Evolutionary conservation across 2,113 vertebrate genomes (phyloP).

Genomic region (Sula dactylatra): DNA sequence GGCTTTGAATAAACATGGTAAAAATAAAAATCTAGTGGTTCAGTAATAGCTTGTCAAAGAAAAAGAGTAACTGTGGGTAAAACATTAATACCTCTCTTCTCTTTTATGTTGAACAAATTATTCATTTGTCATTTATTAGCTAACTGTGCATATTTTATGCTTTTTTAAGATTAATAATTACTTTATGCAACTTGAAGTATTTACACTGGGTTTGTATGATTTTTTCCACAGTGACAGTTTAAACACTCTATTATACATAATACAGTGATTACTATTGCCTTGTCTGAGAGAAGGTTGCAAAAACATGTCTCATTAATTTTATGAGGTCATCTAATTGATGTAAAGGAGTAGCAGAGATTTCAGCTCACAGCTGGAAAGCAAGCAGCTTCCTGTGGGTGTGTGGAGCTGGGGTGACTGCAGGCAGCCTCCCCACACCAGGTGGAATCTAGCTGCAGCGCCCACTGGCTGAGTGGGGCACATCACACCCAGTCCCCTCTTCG

Average conservation of each 20-base stretch:
- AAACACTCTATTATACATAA: neutral
- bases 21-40: neutral
- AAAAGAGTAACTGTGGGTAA: neutral
- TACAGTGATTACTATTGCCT: neutral
- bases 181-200: neutral
- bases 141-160: slow-evolving; percentile 8
- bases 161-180: neutral
- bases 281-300: neutral
- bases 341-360: neutral
- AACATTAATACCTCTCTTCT: slow-evolving; percentile 1
- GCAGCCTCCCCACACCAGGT: accelerated
- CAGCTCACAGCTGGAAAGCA: neutral
- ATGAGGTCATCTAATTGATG: slow-evolving; percentile 7
- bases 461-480: accelerated
- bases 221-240: neutral
- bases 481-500: accelerated
- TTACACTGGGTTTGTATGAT: neutral
- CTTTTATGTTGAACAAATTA: slow-evolving; percentile 27
- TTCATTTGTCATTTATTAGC: slow-evolving; percentile 38
- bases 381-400: accelerated
- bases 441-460: neutral
- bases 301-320: slow-evolving; percentile 23
- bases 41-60: neutral
- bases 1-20: neutral
- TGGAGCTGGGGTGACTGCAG: accelerated